Base-by-base conservation (phyloP, 2,113 vertebrate genomes). In the Tonatia bakeri region DNA sequence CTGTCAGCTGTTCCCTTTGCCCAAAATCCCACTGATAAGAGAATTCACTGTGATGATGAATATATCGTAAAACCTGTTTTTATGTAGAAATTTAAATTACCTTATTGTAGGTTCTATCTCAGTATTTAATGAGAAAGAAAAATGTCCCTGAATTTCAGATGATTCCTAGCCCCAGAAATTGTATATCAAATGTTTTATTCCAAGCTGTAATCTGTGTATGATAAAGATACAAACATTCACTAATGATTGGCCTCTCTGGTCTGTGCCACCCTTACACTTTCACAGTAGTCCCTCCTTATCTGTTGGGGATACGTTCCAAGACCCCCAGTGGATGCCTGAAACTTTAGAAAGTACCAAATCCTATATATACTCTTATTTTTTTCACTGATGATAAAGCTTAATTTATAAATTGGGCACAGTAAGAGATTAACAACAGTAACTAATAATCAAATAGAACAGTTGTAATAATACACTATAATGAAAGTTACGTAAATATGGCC, bases 141-240 rank as follows among this genome's bases (percentile, higher is more conserved):
- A 56, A 15, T 70, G 22, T 59, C 14, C 50, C 38, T 72, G 73
- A 94, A 79, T 90, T 95, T 96, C 50, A 96, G 52, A 19, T 88
- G 82, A 81, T 45, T 26, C 26, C 11, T 20, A 33, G 56, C 31
- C 28, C 33, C 45, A 82, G 33, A 65, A 31, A 26, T 79, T 79
- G 13, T 76, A 11, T 75, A 89, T 91, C 65, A 86, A 10, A 15
- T 79, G 38, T 87, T 94, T 91, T 87, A 70, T 95, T 94, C 52
- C 54, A 93, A 43, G 82, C 47, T 83, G 20, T 80, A 43, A 47
- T 77, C 36, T 26, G 0, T 89, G 3, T 96, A 40, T 1, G 50
- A 31, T 95, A 70, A 94, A 88, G 28, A n/a, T 67, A 75, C 2
- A 86, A 76, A 36, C 20, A 0, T 83, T 76, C 36, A 91, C 20